Percentiles rank a stretch among this genome's conserved stretches.
Evolutionary conservation across 1,140 invertebrate genomes (phyloP).

Genomic region (Proctacanthus coquilletti): DNA sequence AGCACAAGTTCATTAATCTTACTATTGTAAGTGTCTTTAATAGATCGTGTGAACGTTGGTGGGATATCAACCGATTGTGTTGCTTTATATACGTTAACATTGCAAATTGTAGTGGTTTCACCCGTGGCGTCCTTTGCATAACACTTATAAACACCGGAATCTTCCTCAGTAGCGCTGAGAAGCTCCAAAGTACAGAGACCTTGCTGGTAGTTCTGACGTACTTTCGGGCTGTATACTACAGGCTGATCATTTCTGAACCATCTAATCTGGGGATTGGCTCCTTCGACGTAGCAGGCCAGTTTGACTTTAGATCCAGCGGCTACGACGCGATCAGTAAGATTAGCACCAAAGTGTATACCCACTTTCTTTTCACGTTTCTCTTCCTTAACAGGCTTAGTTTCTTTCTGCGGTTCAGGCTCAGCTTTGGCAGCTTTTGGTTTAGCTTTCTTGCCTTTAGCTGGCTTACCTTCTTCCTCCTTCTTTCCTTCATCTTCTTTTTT

Average conservation of each 20-base stretch:
- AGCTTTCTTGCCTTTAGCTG: conserved; percentile 11
- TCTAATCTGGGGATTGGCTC: conserved; percentile 51
- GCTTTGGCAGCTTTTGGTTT: conserved; percentile 12
- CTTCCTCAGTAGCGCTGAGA: conserved; percentile 35
- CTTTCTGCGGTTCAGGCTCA: conserved; percentile 19
- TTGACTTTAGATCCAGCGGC: conserved; percentile 58
- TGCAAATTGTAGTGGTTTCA: conserved; percentile 20
- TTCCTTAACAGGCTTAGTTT: conserved; percentile 12
- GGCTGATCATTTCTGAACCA: conserved; percentile 57
- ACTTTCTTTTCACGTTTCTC: conserved; percentile 27
- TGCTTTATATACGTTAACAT: conserved; percentile 20
- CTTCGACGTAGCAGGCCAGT: conserved; percentile 72
- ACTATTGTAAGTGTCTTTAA: conserved; percentile 46
- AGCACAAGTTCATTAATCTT: conserved; percentile 56
- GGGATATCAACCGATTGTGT: conserved; percentile 25
- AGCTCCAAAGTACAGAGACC: conserved; percentile 47
- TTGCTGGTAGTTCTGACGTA: conserved; percentile 39
- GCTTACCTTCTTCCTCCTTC: conserved; percentile 13
- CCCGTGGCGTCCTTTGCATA: conserved; percentile 38
- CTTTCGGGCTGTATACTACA: conserved; percentile 29
- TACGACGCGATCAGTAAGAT: conserved; percentile 55
- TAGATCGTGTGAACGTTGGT: conserved; percentile 28
- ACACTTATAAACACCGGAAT: conserved; percentile 48
- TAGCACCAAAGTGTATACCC: conserved; percentile 25
- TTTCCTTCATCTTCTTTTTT: conserved; percentile 10